A percentile compares a stretch with the other conserved stretches of the same genome.
Conservation (phyloP, 2,113 vertebrate genomes). For the Ancistrus triradiatus region DNA sequence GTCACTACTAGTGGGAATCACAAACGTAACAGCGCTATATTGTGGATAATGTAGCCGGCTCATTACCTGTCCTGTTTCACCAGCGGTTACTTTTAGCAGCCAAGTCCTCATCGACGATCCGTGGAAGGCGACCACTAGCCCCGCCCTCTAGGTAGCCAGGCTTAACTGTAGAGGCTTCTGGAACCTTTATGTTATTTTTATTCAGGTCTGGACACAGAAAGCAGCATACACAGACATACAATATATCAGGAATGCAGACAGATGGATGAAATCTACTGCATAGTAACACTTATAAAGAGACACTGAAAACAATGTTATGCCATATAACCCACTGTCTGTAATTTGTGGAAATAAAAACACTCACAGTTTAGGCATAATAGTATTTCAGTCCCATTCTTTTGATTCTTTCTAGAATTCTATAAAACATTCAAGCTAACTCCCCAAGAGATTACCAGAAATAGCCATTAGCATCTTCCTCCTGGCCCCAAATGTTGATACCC, state of each 20-base stretch:
- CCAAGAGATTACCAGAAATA: slow-evolving; percentile 63
- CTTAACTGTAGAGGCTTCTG: slow-evolving; percentile 60
- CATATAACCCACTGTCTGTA: too few relatives aligned
- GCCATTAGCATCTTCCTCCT: slow-evolving; percentile 74
- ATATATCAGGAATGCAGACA: not conserved
- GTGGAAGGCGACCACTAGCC: slow-evolving; percentile 71
- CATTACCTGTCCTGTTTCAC: slow-evolving; percentile 55
- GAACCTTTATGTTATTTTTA: slow-evolving; percentile 62
- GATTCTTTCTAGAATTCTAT: too few relatives aligned
- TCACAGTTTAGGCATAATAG: not conserved
- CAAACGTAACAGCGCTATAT: not conserved
- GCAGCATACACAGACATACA: not conserved
- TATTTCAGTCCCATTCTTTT: too few relatives aligned
- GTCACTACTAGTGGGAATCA: too few relatives aligned
- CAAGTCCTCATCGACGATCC: slow-evolving; percentile 61
- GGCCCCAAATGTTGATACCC: slow-evolving; percentile 73
- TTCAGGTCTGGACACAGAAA: slow-evolving; percentile 59
- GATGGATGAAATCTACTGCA: too few relatives aligned
- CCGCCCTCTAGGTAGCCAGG: slow-evolving; percentile 71
- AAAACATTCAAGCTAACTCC: not conserved
- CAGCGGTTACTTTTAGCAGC: slow-evolving; percentile 63
- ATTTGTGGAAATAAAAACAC: too few relatives aligned
- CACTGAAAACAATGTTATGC: not conserved
- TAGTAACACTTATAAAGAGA: too few relatives aligned
- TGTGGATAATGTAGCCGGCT: not conserved